A percentile compares a stretch with the other conserved stretches of the same genome.
Evolutionary conservation across 64 coral and sea anemone species (phyloP).

Genomic region (Pocillopora verrucosa): DNA sequence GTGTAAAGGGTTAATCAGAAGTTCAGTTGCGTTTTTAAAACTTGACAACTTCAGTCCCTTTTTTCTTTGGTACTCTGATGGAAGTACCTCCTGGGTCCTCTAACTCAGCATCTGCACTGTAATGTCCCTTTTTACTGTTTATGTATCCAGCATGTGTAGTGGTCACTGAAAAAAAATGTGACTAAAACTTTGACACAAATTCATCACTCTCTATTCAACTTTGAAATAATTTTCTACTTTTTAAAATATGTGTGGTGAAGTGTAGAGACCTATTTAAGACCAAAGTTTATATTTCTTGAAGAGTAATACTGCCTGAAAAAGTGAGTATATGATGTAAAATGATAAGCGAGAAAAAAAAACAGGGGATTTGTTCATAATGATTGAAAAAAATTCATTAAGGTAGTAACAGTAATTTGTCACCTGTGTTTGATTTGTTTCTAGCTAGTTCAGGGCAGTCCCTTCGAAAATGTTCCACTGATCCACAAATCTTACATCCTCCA

Average conservation of each 20-base stretch:
- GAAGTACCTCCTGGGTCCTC: conserved; percentile 30
- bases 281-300: no score
- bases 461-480: conserved; percentile 93
- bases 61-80: conserved; percentile 18
- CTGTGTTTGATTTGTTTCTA: neutral
- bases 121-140: conserved; percentile 56
- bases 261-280: no score
- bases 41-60: conserved; percentile 51
- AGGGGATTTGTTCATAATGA: no score
- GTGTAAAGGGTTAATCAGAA: no score
- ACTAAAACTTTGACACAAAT: neutral
- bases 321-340: no score
- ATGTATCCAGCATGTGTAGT: conserved; percentile 1
- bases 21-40: conserved; percentile 32
- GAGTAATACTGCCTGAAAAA: no score
- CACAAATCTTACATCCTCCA: conserved; percentile 89
- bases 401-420: neutral
- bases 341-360: no score
- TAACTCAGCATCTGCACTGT: conserved; percentile 75
- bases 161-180: neutral
- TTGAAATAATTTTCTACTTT: neutral
- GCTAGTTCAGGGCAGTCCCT: conserved; percentile 79
- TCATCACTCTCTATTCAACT: no score
- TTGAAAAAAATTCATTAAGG: neutral
- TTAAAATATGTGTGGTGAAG: no score